These are phyloP conservation scores for Dolichopus griseipennis DNA, from an alignment of 2,888 invertebrate genomes.

Conservation along the genomic window DNA sequence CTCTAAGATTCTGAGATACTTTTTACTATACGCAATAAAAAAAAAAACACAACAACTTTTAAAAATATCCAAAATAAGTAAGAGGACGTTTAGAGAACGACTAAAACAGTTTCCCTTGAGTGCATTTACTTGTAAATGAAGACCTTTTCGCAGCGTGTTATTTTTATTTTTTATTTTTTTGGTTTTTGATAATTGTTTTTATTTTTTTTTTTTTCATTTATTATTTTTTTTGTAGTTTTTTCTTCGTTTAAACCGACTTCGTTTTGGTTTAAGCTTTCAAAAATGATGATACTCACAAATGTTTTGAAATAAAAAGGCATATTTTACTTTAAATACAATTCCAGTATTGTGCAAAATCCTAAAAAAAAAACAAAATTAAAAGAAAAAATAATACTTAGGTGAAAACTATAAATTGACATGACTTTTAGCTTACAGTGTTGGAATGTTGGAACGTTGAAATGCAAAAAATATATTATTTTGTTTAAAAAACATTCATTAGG, in stretches of 20 bases:
- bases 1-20: too few relatives aligned
- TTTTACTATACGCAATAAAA: too few relatives aligned
- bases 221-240: neutral
- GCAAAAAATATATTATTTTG: too few relatives aligned
- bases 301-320: neutral
- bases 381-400: neutral
- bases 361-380: neutral
- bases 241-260: neutral
- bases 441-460: too few relatives aligned
- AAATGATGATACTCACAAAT: neutral
- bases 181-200: neutral
- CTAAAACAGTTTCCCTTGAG: conserved; percentile 35
- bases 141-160: conserved; percentile 26
- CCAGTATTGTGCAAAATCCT: neutral
- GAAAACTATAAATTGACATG: neutral
- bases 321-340: neutral
- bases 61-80: neutral
- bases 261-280: neutral
- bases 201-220: neutral
- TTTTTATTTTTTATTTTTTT: neutral
- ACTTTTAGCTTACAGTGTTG: neutral
- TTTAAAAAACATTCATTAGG: too few relatives aligned
- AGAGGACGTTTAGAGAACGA: neutral
- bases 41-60: too few relatives aligned
- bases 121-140: conserved; percentile 44